Conservation (phyloP, 1,140 invertebrate genomes). For the Pollicipes pollicipes region DNA sequence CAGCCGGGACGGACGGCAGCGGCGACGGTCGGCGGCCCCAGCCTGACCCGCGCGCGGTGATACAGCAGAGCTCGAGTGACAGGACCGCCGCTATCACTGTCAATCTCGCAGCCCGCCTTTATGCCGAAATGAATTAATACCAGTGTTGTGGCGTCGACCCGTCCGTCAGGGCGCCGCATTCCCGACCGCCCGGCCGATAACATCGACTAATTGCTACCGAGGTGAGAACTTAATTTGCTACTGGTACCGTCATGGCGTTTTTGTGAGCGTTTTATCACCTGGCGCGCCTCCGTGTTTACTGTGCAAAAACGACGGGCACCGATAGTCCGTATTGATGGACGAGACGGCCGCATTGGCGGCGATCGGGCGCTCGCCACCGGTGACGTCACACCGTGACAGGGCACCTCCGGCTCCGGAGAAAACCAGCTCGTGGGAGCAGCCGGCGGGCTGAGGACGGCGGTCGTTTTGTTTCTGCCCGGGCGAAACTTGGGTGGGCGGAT, state of each 20-base stretch:
- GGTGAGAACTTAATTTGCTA: conserved; percentile 2
- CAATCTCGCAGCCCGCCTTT: not conserved
- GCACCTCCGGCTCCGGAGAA: not conserved
- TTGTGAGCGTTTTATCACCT: not conserved
- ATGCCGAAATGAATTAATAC: conserved; percentile 2
- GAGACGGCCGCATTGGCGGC: not conserved
- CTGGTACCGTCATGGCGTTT: not conserved
- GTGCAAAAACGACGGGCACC: not conserved
- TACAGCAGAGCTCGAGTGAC: not conserved
- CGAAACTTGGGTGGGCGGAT: too few relatives aligned
- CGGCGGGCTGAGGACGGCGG: too few relatives aligned
- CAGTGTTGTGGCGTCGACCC: not conserved
- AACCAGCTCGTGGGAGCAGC: too few relatives aligned
- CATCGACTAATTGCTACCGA: conserved; percentile 1
- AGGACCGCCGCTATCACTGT: not conserved
- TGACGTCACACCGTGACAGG: not conserved
- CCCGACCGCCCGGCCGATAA: not conserved
- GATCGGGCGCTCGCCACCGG: too few relatives aligned
- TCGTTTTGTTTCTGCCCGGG: too few relatives aligned
- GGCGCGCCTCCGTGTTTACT: not conserved
- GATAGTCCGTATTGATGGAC: not conserved
- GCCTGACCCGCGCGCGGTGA: not conserved
- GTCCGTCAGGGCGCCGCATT: not conserved
- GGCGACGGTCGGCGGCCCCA: too few relatives aligned
- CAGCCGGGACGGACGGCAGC: too few relatives aligned